A percentile compares a stretch with the other conserved stretches of the same genome.
These are phyloP conservation scores for Iphiclides podalirius DNA, from an alignment of 2,888 invertebrate genomes.

Conservation along the genomic window DNA sequence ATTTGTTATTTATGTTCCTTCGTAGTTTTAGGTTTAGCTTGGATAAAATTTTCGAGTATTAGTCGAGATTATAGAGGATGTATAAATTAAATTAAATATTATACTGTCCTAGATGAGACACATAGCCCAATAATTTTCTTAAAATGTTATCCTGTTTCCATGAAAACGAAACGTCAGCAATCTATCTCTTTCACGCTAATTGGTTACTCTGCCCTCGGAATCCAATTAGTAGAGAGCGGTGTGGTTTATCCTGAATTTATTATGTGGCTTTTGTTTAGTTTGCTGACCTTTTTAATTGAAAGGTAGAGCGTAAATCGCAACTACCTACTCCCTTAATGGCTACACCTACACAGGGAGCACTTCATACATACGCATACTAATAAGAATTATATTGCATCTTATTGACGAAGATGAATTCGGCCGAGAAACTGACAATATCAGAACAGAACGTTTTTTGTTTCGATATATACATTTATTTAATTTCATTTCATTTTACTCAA, in stretches of 20 bases:
- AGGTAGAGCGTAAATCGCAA: slow-evolving; percentile 60
- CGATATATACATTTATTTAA: too few species aligned
- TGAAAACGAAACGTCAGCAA: slow-evolving; percentile 12
- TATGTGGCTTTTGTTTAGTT: slow-evolving; percentile 65
- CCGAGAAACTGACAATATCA: too few species aligned
- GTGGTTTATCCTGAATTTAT: slow-evolving; percentile 64
- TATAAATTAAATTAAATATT: neutral
- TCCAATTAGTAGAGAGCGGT: slow-evolving; percentile 64
- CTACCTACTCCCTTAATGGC: slow-evolving; percentile 44
- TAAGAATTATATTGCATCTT: too few species aligned
- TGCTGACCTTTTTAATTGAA: slow-evolving; percentile 67
- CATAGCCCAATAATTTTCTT: too few species aligned
- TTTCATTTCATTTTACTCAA: too few species aligned
- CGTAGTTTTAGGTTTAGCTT: too few species aligned
- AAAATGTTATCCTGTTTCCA: slow-evolving; percentile 10
- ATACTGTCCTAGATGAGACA: too few species aligned
- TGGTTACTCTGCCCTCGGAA: slow-evolving; percentile 61
- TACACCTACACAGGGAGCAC: slow-evolving; percentile 25
- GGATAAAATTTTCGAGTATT: too few species aligned
- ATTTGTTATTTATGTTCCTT: too few species aligned
- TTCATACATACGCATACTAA: neutral
- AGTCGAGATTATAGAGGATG: too few species aligned
- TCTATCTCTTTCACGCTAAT: slow-evolving; percentile 60
- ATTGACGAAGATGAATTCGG: too few species aligned
- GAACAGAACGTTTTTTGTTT: too few species aligned